Base-by-base conservation (phyloP, 2,797 vertebrate genomes). In the Tadarida brasiliensis region DNA sequence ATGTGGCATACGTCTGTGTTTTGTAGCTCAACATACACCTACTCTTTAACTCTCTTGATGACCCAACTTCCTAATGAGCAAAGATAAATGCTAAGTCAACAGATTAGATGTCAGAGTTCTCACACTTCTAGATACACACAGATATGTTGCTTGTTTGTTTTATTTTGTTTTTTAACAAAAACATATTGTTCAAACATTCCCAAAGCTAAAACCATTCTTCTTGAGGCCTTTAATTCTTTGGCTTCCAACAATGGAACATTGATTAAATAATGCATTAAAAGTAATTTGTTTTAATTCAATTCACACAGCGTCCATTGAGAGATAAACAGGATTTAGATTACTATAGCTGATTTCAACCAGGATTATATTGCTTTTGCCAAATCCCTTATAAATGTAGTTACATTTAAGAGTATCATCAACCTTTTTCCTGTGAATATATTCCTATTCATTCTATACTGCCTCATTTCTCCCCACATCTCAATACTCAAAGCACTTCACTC, bases 181-280 rank as follows among this genome's bases (percentile, higher is more conserved):
- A 92, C 87, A 87, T 56, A 63, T 68, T 80, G 30, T 91, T 85
- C 39, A 95, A 97, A 94, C 10, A 65, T 70, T 96, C 78, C 59
- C 87, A 83, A 96, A 95, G 82, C 1, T 11, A 89, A 94, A 90
- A 49, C 8, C 54, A 67, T 67, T 94, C 71, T 83, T 78, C 33
- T 49, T 49, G 30, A 94, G 44, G 19, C 17, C 22, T 81, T 86
- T 73, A n/a, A 65, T 82, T 87, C 63, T 49, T 74, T 28, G 8
- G 28, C 24, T 63, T 78, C 47, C 19, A 91, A 71, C 15, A 51
- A 35, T 24, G 54, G 12, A 63, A 85, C 16, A 51, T 44, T 78
- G 44, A 67, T 47, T 85, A 84, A 93, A 80, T 77, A 39, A 49
- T 61, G 1, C 70, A 71, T 59, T 93, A 54, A 49, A 95, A 88